A percentile compares a stretch with the other conserved stretches of the same genome.
phyloP scores from a whole-genome alignment of 2,888 invertebrate genomes.

The Campoletis raptor region DNA sequence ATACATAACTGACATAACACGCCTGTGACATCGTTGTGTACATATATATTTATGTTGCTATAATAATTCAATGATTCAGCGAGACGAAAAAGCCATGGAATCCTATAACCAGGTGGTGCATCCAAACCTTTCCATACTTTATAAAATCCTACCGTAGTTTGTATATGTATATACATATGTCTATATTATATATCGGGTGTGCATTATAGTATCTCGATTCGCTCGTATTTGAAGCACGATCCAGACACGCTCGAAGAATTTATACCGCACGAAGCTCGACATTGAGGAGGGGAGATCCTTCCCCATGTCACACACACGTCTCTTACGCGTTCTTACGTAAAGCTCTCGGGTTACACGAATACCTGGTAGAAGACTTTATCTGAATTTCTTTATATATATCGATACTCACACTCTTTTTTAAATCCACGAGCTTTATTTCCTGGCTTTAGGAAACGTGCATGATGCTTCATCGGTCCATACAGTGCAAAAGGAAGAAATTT shows the following conservation, averaged over 20 bases:
- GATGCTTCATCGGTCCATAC: constrained; percentile 24
- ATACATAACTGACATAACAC: not conserved
- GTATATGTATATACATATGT: not conserved
- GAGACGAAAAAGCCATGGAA: constrained; percentile 41
- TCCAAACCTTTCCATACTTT: constrained; percentile 28
- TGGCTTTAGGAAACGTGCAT: constrained; percentile 17
- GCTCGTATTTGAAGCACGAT: constrained; percentile 77
- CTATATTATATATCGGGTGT: constrained; percentile 22
- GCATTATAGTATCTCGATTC: constrained; percentile 48
- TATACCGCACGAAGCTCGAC: constrained; percentile 67
- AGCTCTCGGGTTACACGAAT: constrained; percentile 40
- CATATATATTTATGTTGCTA: constrained; percentile 6
- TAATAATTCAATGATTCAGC: constrained; percentile 39
- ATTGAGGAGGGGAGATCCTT: constrained; percentile 23
- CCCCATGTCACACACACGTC: constrained; percentile 33
- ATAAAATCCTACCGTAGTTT: not conserved
- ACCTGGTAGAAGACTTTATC: constrained; percentile 12
- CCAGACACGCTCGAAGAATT: constrained; percentile 74
- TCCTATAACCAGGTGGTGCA: constrained; percentile 28
- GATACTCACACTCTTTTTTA: not conserved
- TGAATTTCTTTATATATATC: not conserved
- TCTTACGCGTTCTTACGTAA: constrained; percentile 49
- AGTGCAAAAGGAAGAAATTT: not conserved
- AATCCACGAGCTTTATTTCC: constrained; percentile 48
- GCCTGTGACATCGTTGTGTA: not conserved